Evolutionary conservation across 2,797 vertebrate species (phyloP), one percentile per base, ranked within the genome.

Genomic region (Triplophysa bombifrons): DNA sequence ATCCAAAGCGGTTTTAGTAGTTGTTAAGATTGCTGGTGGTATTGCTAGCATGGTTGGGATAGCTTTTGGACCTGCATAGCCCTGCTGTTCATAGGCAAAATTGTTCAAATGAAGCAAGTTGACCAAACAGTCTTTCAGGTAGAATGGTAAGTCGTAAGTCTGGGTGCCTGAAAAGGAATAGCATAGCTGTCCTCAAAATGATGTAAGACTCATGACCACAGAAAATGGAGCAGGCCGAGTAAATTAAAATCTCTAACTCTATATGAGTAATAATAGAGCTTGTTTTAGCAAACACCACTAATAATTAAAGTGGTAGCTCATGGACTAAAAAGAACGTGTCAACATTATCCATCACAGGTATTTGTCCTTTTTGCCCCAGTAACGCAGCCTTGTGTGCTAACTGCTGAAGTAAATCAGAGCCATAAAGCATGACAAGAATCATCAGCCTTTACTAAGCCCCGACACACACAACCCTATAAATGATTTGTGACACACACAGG

Each of bases 391-490:
- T 74, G 48, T 17, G 48, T 53, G 61, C 10, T 66, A 76, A 76
- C 74, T 56, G 22, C 61, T 66, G 38, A 63, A 65, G 73, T 76
- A 76, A 67, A 67, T 67, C 63, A 76, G 16, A 76, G 38, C 38
- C 34, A 56, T 66, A 67, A 66, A 66, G 22, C 38, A 41, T 2
- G 63, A 67, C 74, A 76, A 66, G 34, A 56, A 61, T 50, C 50
- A 76, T 67, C 63, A 76, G 55, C 63, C 61, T 66, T 76, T 67
- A 67, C 50, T 76, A 51, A 76, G 13, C 73, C 65, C 73, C 38
- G 14, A 75, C 16, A 19, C 17, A 51, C 10, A 51, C 61, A 8
- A 13, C 6, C n/a, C 27, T 65, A 41, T 41, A 38, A 74, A 71
- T 66, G 16, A 55, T 55, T 44, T 75, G 50, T 55, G n/a, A 74